Evolutionary conservation across 2,888 invertebrate species (phyloP).

Genomic region (Ethmia dodecea): DNA sequence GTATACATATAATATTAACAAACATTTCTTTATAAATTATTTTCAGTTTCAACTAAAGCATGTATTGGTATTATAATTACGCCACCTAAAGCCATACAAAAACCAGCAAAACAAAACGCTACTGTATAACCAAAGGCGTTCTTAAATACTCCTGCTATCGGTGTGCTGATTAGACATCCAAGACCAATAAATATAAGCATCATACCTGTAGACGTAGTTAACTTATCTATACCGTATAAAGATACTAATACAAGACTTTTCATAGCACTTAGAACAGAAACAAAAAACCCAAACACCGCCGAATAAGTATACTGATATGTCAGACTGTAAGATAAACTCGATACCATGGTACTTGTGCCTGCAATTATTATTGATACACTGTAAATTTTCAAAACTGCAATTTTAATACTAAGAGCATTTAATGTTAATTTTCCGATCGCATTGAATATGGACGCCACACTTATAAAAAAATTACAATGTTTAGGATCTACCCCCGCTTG

Average conservation of each 20-base stretch:
- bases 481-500: constrained; percentile 8
- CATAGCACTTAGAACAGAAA: constrained; percentile 5
- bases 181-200: constrained; percentile 15
- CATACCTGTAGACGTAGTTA: constrained; percentile 16
- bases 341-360: constrained; percentile 4
- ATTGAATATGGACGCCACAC: constrained; percentile 10
- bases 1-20: too few relatives aligned
- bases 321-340: not conserved
- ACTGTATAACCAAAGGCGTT: constrained; percentile 6
- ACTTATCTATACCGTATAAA: constrained; percentile 15
- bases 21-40: too few relatives aligned
- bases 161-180: constrained; percentile 12
- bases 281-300: constrained; percentile 11
- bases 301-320: constrained; percentile 4
- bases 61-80: constrained; percentile 8
- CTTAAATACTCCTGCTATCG: constrained; percentile 4
- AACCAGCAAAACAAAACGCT: constrained; percentile 9
- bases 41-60: too few relatives aligned
- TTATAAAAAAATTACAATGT: constrained; percentile 12
- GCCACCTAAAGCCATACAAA: constrained; percentile 11
- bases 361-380: not conserved
- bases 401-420: constrained; percentile 6
- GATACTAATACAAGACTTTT: constrained; percentile 12
- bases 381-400: constrained; percentile 8
- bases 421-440: constrained; percentile 10